Conservation (phyloP, 2,888 invertebrate genomes). For the Tachina grossa region DNA sequence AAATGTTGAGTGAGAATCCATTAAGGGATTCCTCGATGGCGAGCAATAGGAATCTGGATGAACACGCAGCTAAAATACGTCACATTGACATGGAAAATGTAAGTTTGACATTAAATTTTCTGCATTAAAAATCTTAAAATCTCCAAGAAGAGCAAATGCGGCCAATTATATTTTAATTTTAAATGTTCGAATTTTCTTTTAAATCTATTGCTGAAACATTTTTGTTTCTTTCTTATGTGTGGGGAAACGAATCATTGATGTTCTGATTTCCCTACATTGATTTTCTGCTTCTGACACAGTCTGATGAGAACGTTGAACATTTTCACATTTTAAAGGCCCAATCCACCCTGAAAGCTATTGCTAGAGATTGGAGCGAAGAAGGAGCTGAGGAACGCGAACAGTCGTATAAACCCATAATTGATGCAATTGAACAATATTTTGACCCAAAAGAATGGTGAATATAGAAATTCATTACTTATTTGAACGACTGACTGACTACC, state of each 20-base stretch:
- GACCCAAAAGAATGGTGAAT: slow-evolving; percentile 86
- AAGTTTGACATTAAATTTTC: slow-evolving; percentile 72
- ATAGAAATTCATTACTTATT: background rate
- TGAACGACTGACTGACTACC: background rate
- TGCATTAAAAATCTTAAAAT: background rate
- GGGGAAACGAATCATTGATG: slow-evolving; percentile 60
- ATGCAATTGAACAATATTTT: slow-evolving; percentile 90
- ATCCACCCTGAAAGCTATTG: slow-evolving; percentile 96
- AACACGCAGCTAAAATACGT: slow-evolving; percentile 76
- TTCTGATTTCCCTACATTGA: slow-evolving; percentile 60
- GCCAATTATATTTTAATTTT: slow-evolving; percentile 45
- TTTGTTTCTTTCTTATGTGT: slow-evolving; percentile 61
- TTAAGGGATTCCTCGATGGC: slow-evolving; percentile 65
- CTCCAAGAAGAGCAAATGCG: slow-evolving; percentile 44
- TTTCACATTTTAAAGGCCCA: slow-evolving; percentile 88
- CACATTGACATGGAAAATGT: slow-evolving; percentile 82
- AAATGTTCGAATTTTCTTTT: slow-evolving; percentile 45
- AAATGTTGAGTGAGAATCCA: slow-evolving; percentile 85
- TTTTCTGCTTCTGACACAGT: slow-evolving; percentile 69
- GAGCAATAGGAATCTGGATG: slow-evolving; percentile 87
- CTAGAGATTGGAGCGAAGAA: slow-evolving; percentile 97
- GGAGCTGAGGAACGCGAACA: slow-evolving; percentile 92
- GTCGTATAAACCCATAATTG: slow-evolving; percentile 95
- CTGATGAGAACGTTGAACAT: slow-evolving; percentile 79
- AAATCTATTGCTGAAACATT: slow-evolving; percentile 66